Evolutionary conservation across 92 coral and sea anemone genomes (phyloP).

Genomic region (Zoanthus sansibaricus): DNA sequence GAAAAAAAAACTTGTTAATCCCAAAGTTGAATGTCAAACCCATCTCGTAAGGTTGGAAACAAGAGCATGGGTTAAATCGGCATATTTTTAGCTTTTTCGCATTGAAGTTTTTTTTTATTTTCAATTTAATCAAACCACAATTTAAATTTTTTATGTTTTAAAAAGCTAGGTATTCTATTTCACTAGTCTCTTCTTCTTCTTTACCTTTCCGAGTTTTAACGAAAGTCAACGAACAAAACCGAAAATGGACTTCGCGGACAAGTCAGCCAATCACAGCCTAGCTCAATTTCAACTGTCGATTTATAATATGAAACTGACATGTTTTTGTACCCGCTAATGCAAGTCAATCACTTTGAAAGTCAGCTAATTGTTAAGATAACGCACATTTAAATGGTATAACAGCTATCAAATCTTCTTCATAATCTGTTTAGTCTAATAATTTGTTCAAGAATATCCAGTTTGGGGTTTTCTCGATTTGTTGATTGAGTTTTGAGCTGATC

Average conservation of each 20-base stretch:
- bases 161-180: no score
- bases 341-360: neutral
- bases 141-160: no score
- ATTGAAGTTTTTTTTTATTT: no score
- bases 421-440: neutral
- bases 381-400: neutral
- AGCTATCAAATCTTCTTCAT: neutral
- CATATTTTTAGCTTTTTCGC: no score
- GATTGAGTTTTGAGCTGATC: neutral
- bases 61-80: no score
- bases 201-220: neutral
- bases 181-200: neutral
- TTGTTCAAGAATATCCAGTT: neutral
- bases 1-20: no score
- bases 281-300: conserved; percentile 4
- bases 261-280: conserved; percentile 25
- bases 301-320: conserved; percentile 31
- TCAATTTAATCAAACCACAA: no score
- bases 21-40: no score
- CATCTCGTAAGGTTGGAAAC: no score
- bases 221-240: conserved; percentile 20
- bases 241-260: conserved; percentile 15
- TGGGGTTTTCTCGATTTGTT: neutral
- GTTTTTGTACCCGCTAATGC: neutral
- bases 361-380: neutral